Base-by-base conservation (phyloP, 2,888 invertebrate genomes). In the Plebejus melissa region DNA sequence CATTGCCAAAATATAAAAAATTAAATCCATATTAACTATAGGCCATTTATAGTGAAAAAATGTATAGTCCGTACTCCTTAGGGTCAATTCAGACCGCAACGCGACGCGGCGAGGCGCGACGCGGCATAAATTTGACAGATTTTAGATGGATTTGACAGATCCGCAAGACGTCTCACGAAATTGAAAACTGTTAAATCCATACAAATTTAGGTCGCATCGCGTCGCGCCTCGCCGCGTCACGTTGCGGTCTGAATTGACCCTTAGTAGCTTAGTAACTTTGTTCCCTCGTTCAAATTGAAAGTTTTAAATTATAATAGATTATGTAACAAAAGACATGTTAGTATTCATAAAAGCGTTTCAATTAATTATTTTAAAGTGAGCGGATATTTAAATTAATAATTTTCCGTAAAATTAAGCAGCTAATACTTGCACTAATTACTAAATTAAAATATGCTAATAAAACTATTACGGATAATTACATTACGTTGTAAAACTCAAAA, bases 401-500 rank as follows among this genome's bases (percentile, higher is more conserved):
- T 65, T 65, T 65, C 32, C 46, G 41, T 28, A 71, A 71, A 71
- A 11, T 71, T 46, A 71, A 71, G 41, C 41, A 46, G 46, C 70
- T 41, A 38, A 70, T 71, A 71, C 46, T 22, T 46, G 1, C 46
- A 46, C 71, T 71, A 71, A 46, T 41, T 71, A 28, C 46, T 13
- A 41, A 71, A 71, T 71, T 71, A 71, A 46, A 71, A 71, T 71
- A 71, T 71, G 71, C 36, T 71, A 71, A 71, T 71, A 46, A 41
- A 22, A 16, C n/a, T 11, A 71, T 22, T 28, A 71, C 28, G 70
- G 41, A 11, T 46, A 50, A 46, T 71, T 71, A 28, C 46, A 46
- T 71, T 36, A 71, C 41, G n/a, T 13, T 41, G 22, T 41, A 46
- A 41, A 46, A 46, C 28, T 22, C 46, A 70, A 70, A 22, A 11